phyloP scores from a whole-genome alignment of 2,797 vertebrate genomes.

The Strix occidentalis region DNA sequence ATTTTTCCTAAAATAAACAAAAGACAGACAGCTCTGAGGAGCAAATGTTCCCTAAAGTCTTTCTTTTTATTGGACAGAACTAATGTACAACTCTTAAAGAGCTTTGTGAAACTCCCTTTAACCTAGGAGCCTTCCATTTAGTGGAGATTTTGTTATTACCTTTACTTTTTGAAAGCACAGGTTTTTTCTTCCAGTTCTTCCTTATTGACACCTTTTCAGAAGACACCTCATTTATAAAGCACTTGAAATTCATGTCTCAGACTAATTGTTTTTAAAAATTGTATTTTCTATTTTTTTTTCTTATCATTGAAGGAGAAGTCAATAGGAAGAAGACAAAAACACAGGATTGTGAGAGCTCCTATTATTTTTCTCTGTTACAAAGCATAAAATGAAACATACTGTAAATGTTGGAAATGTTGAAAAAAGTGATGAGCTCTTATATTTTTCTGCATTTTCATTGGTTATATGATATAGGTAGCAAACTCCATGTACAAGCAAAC shows the following conservation, averaged over 20 bases:
- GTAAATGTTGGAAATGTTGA: background rate
- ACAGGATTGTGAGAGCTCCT: conserved; percentile 1
- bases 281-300: background rate
- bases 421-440: background rate
- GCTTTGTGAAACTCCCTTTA: background rate
- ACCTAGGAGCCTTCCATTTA: background rate
- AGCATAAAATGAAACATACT: background rate
- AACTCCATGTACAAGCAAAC: background rate
- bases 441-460: conserved; percentile 7
- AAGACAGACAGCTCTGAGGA: background rate
- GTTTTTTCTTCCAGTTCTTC: background rate
- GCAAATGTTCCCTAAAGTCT: background rate
- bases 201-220: background rate
- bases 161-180: conserved; percentile 6
- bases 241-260: conserved; percentile 60
- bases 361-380: conserved; percentile 12
- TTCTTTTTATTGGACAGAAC: background rate
- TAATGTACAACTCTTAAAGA: background rate
- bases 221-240: conserved; percentile 18
- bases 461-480: background rate
- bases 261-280: conserved; percentile 10
- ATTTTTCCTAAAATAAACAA: background rate
- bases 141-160: background rate
- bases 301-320: background rate
- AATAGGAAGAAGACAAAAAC: conserved; percentile 13